Evolutionary conservation across 2,888 invertebrate genomes (phyloP), one percentile per base, ranked within the genome.

Genomic region (Pandemis heparana): DNA sequence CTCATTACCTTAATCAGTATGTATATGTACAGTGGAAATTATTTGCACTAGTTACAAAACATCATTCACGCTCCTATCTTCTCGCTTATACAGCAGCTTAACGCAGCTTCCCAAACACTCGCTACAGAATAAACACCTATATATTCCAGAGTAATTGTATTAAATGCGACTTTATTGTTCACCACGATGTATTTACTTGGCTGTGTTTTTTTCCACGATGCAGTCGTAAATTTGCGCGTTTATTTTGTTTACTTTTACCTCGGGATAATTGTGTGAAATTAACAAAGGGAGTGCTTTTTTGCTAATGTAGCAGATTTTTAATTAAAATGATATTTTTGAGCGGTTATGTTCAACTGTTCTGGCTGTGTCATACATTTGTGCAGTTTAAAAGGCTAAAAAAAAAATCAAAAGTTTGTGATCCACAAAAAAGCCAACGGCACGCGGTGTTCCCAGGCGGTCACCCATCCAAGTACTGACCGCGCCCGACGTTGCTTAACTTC

Each of bases 151-250:
- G 91, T 92, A 92, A 92, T 92, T 92, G 91, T 91, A 91, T 92
- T 91, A 91, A 92, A 92, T 87, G 91, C 87, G 90, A 89, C 90
- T 90, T 91, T 92, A 92, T 89, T 90, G 91, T 89, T 87, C 85
- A 77, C 80, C 81, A 78, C 77, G 83, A 86, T 83, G 85, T 87
- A 88, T 87, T 87, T 84, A 83, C 84, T 83, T 80, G 82, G 77
- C 82, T 84, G 87, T 90, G 87, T 87, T 87, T 90, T 90, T 89
- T 74, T 60, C 46, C 79, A 79, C 79, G 83, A 83, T 79, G 82
- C 79, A 68, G 76, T 74, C 82, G 80, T 86, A 85, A 85, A 84
- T 83, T 79, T 68, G 59, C 60, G 32, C 68, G 51, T 53, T 71
- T 74, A 75, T 74, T 78, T 67, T 77, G 78, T 81, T 80, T 79